Conservation (phyloP, 2,797 vertebrate species). For the Catostomus latipinnis region DNA sequence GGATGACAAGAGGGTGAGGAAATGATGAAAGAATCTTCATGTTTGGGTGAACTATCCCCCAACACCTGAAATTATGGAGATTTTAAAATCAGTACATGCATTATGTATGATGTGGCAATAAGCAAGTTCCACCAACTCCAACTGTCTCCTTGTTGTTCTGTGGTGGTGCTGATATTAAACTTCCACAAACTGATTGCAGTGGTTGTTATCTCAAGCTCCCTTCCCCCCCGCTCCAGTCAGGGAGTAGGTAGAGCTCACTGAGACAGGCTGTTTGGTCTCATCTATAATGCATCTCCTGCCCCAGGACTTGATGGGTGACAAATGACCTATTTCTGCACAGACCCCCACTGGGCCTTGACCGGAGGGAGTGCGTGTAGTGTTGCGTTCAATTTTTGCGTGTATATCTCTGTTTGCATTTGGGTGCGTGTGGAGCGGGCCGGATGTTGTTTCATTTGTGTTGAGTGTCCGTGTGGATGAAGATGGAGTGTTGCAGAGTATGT, state of each 20-base stretch:
- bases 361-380: conserved; percentile 61
- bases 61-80: background rate
- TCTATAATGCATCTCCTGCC: conserved; percentile 82
- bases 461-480: conserved; percentile 1
- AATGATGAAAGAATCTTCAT: too few species aligned
- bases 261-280: conserved; percentile 83
- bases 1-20: too few species aligned
- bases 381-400: conserved; percentile 48
- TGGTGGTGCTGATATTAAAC: conserved; percentile 39
- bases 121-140: background rate
- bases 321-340: conserved; percentile 86
- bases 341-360: conserved; percentile 82
- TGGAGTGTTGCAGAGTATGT: conserved; percentile 14
- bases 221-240: conserved; percentile 58
- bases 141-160: conserved; percentile 11
- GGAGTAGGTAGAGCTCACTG: conserved; percentile 76
- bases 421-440: conserved; percentile 7
- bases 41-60: too few species aligned
- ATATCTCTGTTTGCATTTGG: conserved; percentile 26
- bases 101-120: background rate
- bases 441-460: conserved; percentile 43
- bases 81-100: background rate
- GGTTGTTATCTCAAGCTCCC: conserved; percentile 68
- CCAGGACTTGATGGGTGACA: conserved; percentile 84
- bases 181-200: conserved; percentile 68